Base-by-base conservation (phyloP, 2,888 invertebrate genomes). In the Diarsia mendica region DNA sequence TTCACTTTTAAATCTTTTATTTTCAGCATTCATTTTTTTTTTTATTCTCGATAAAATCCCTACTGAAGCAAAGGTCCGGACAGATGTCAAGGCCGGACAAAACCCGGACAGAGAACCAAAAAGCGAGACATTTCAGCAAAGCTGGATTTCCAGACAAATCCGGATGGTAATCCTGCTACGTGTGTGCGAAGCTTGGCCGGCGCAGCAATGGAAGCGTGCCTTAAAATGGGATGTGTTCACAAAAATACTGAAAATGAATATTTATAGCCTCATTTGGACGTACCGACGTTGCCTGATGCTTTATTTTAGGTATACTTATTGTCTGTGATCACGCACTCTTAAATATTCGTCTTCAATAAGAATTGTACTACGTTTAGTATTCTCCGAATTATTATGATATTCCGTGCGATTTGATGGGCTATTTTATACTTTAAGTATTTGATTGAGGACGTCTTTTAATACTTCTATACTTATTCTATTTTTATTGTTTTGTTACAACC, bases 241-340 rank as follows among this genome's bases (percentile, higher is more conserved):
- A 61, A 72, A 71, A 75, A 76, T 75, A 80, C 77, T 55, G 68
- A 72, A 74, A 83, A 78, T 76, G 44, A 83, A 85, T 85, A 83
- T 85, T 85, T 85, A 83, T 85, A 23, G 61, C 55, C 46, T 74
- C 67, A 75, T 82, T 82, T 53, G 49, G 60, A 58, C 51, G 39
- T 61, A 77, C 69, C 23, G 70, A 79, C 67, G 51, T 65, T 55
- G 64, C 11, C 53, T 67, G 75, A 76, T 75, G 72, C 49, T 76
- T 68, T 74, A 72, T 72, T 66, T 81, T 71, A 46, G 23, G 44
- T 49, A 71, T 71, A 53, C 60, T 82, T 83, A 85, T 77, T 66
- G 83, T 28, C 72, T 64, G 46, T 46, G 60, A 67, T 53, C 85
- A 83, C 85, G 84, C 74, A 78, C 60, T 64, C 46, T 49, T 39